Evolutionary conservation across 1,140 invertebrate species (phyloP).

Genomic region (Ectropis grisescens): DNA sequence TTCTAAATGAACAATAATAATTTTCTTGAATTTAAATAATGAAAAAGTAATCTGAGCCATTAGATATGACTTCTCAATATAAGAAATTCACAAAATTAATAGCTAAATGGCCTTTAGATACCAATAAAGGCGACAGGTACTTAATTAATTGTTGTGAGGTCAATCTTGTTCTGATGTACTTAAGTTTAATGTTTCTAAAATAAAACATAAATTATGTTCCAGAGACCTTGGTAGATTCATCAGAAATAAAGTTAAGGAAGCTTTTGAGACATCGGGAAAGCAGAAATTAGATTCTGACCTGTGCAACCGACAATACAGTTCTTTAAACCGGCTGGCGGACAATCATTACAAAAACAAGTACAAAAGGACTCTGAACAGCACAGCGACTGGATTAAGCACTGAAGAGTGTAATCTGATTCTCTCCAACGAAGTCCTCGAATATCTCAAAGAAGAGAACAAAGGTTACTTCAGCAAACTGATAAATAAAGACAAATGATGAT

Average conservation of each 20-base stretch:
- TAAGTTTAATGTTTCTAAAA: no score
- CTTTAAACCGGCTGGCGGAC: slow-evolving; percentile 77
- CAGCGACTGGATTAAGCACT: slow-evolving; percentile 77
- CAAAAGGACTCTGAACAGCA: slow-evolving; percentile 67
- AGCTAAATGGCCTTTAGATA: slow-evolving; percentile 85
- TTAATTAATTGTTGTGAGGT: no score
- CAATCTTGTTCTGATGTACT: no score
- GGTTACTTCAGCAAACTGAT: slow-evolving; percentile 67
- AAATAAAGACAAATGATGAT: slow-evolving; percentile 45
- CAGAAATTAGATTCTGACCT: slow-evolving; percentile 67
- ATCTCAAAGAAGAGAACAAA: slow-evolving; percentile 72
- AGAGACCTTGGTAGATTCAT: slow-evolving; percentile 85
- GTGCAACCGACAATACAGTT: slow-evolving; percentile 76
- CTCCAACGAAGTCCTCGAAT: slow-evolving; percentile 78
- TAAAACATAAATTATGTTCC: no score
- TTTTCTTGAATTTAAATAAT: slow-evolving; percentile 1
- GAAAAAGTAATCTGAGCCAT: no score
- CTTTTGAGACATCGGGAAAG: slow-evolving; percentile 74
- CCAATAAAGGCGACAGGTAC: slow-evolving; percentile 80
- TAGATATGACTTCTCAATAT: slow-evolving; percentile 75
- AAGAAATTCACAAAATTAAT: slow-evolving; percentile 81
- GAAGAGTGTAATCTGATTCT: slow-evolving; percentile 80
- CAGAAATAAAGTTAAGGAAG: slow-evolving; percentile 75
- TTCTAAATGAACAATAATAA: no score
- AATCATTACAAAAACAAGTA: slow-evolving; percentile 80